Percentiles rank a stretch among this genome's conserved stretches.
Evolutionary conservation across 1,140 invertebrate genomes (phyloP).

Genomic region (Aporrectodea caliginosa): DNA sequence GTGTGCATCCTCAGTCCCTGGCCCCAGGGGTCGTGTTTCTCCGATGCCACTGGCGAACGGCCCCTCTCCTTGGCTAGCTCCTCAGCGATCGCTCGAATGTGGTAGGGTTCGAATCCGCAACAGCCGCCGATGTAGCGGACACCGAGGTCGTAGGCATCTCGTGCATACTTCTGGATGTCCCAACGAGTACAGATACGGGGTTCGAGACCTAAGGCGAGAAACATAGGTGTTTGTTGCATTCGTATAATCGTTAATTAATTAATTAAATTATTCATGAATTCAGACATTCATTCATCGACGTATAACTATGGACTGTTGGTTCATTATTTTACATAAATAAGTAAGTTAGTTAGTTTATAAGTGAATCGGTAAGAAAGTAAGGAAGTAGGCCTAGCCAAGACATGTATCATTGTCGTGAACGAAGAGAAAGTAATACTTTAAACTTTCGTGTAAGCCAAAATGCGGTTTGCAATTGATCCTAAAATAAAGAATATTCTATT

Average conservation of each 20-base stretch:
- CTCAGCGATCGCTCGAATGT: constrained; percentile 54
- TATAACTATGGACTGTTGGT: not conserved
- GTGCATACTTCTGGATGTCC: constrained; percentile 55
- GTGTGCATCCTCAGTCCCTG: constrained; percentile 53
- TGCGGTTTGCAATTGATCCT: no score
- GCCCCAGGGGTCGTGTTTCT: constrained; percentile 55
- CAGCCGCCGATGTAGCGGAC: constrained; percentile 56
- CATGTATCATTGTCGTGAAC: no score
- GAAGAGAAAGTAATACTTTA: no score
- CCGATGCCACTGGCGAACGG: constrained; percentile 41
- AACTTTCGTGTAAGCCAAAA: no score
- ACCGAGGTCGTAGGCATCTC: constrained; percentile 54
- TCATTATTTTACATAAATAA: no score
- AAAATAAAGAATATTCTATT: no score
- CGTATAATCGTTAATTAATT: not conserved
- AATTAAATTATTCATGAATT: not conserved
- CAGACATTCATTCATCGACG: not conserved
- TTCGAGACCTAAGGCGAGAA: constrained; percentile 46
- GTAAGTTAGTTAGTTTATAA: no score
- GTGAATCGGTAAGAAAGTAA: not conserved
- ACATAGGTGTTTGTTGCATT: not conserved
- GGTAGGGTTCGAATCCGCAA: constrained; percentile 55
- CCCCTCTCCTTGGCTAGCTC: constrained; percentile 51
- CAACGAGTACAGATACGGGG: constrained; percentile 53
- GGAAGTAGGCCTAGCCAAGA: not conserved